Percentiles rank a stretch among this genome's conserved stretches.
These are phyloP conservation scores for Pristiophorus japonicus DNA, from an alignment of 2,113 vertebrate species.

Conservation along the genomic window DNA sequence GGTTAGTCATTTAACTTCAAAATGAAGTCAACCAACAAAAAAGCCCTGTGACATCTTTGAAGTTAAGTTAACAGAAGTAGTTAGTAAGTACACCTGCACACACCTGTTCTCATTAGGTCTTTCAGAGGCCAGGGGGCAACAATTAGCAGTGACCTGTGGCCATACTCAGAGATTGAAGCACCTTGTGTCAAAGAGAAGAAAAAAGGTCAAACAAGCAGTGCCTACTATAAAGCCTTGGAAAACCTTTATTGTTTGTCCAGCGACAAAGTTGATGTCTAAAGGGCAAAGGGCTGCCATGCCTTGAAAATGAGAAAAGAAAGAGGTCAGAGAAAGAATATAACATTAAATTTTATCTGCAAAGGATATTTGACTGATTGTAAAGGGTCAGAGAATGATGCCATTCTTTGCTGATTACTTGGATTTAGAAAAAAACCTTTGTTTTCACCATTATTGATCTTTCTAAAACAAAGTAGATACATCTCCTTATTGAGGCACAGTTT, in stretches of 20 bases:
- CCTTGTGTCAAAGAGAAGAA: conserved; percentile 9
- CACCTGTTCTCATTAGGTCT: conserved; percentile 34
- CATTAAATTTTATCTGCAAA: conserved; percentile 9
- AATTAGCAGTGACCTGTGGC: conserved; percentile 27
- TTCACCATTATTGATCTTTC: not conserved
- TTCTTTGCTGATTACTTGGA: conserved; percentile 21
- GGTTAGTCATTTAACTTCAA: not conserved
- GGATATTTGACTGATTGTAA: conserved; percentile 25
- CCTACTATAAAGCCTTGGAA: not conserved
- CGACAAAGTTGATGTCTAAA: conserved; percentile 8
- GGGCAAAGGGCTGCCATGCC: conserved; percentile 23
- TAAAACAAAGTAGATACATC: not conserved
- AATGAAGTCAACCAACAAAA: conserved; percentile 32
- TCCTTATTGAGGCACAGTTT: not conserved
- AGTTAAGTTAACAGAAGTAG: conserved; percentile 21
- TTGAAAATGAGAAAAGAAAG: conserved; percentile 24
- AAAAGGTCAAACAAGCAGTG: conserved; percentile 29
- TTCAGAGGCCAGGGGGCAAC: conserved; percentile 18
- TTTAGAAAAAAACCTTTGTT: not conserved
- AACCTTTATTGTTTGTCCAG: conserved; percentile 10
- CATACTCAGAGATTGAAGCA: not conserved
- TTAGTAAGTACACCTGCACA: conserved; percentile 15
- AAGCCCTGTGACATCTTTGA: conserved; percentile 12
- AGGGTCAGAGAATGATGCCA: not conserved
- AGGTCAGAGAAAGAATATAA: conserved; percentile 26